Evolutionary conservation across 2,113 vertebrate genomes (phyloP).

Genomic region (Megatriorchis doriae): DNA sequence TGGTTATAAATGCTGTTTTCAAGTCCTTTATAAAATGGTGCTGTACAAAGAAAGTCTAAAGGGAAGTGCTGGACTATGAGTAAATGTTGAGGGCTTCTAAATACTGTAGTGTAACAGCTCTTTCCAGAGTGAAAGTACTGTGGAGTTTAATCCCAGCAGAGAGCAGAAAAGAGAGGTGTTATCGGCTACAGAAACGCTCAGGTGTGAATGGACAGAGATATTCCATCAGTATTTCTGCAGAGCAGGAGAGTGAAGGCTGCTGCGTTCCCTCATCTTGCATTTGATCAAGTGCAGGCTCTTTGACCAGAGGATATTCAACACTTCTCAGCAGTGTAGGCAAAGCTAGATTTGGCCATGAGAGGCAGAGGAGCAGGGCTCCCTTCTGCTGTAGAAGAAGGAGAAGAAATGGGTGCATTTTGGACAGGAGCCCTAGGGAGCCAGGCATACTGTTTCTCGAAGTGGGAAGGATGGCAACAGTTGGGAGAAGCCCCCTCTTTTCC

Average conservation of each 20-base stretch:
- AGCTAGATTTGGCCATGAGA: not conserved
- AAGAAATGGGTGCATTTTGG: accelerated
- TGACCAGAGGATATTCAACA: not conserved
- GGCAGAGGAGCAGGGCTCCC: not conserved
- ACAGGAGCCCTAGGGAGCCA: not conserved
- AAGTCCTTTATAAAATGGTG: not conserved
- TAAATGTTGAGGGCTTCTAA: not conserved
- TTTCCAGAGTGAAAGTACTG: not conserved
- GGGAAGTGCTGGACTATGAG: not conserved
- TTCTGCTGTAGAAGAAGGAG: not conserved
- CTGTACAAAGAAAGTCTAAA: not conserved
- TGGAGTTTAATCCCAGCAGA: not conserved
- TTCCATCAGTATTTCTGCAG: not conserved
- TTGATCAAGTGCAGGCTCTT: not conserved
- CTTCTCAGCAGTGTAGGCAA: not conserved
- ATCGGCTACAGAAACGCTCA: not conserved
- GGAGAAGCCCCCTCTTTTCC: not conserved
- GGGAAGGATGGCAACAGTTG: not conserved
- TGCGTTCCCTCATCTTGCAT: not conserved
- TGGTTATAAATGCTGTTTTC: not conserved
- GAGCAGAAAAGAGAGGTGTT: not conserved
- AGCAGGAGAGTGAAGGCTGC: not conserved
- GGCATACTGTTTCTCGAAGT: accelerated
- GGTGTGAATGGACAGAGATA: accelerated
- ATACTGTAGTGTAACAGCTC: not conserved